Evolutionary conservation across 2,888 invertebrate species (phyloP).

Genomic region (Philhelius pedissequus): DNA sequence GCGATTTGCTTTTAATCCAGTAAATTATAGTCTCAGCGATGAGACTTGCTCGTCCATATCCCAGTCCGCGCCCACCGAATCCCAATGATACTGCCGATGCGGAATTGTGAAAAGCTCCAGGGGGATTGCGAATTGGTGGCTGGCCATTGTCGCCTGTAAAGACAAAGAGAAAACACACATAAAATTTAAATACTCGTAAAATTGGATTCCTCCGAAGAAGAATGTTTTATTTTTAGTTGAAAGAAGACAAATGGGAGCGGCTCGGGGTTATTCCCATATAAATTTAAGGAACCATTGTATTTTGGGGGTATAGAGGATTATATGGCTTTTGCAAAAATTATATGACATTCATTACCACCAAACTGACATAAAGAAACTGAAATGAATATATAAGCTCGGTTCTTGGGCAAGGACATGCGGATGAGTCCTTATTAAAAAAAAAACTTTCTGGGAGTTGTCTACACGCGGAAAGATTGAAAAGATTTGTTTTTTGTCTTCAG

Average conservation of each 20-base stretch:
- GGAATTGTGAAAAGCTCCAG: conserved; percentile 79
- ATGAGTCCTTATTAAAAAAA: background rate
- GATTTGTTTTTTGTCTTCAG: background rate
- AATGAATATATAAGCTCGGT: conserved; percentile 20
- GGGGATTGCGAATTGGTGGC: conserved; percentile 79
- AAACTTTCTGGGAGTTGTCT: background rate
- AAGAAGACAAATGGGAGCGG: background rate
- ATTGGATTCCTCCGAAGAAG: conserved; percentile 1
- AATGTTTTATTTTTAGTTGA: background rate
- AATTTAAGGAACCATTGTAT: background rate
- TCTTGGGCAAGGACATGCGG: background rate
- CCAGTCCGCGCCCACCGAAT: background rate
- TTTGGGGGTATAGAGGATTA: background rate
- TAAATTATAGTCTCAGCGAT: conserved; percentile 76
- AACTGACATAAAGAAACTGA: background rate
- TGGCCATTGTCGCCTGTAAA: conserved; percentile 77
- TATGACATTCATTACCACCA: conserved; percentile 31
- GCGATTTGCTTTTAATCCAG: conserved; percentile 78
- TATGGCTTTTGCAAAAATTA: conserved; percentile 12
- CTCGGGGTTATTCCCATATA: background rate
- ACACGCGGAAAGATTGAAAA: background rate
- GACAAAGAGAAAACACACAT: conserved; percentile 24
- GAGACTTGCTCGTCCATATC: conserved; percentile 73
- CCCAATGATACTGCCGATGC: conserved; percentile 77
- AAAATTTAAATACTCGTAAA: conserved; percentile 27